phyloP scores from a whole-genome alignment of 1,140 invertebrate species.

The Dysdera silvatica region DNA sequence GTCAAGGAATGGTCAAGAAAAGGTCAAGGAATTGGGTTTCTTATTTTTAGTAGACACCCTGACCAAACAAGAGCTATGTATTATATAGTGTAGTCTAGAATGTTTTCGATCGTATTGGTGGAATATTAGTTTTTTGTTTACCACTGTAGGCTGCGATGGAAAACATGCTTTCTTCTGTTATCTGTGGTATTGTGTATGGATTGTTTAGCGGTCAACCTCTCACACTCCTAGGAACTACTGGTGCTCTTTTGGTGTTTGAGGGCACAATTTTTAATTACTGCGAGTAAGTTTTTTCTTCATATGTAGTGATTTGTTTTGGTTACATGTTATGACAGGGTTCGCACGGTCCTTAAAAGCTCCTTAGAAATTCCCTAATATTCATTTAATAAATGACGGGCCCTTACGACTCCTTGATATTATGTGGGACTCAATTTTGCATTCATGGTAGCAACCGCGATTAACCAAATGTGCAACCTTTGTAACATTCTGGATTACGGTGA shows the following conservation, averaged over 20 bases:
- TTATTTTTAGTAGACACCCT: no score
- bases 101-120: not conserved
- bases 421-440: no score
- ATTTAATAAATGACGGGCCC: no score
- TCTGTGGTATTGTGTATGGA: constrained; percentile 45
- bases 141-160: constrained; percentile 42
- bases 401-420: no score
- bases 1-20: no score
- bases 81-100: not conserved
- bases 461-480: no score
- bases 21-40: no score
- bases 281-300: constrained; percentile 34
- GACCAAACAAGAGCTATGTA: not conserved
- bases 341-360: no score
- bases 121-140: not conserved
- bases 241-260: constrained; percentile 47
- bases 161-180: constrained; percentile 42
- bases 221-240: constrained; percentile 47
- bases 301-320: constrained; percentile 1
- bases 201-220: constrained; percentile 48
- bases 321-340: not conserved
- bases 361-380: no score
- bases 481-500: no score
- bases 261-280: constrained; percentile 44
- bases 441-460: no score